Evolutionary conservation across 2,797 vertebrate species (phyloP).

Genomic region (Lutjanus campechanus): DNA sequence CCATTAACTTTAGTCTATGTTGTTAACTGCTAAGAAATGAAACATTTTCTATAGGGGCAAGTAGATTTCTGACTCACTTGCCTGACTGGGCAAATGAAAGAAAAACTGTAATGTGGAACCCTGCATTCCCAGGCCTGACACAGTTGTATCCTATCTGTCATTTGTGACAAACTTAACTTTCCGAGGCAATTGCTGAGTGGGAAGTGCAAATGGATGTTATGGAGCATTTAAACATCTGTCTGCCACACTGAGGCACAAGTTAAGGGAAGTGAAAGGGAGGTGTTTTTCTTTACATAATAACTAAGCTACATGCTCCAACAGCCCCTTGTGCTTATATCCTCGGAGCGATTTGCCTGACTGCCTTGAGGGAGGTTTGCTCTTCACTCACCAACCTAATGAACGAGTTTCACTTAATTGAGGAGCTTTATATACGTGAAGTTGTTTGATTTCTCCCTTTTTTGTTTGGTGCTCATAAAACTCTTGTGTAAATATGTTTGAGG

Average conservation of each 20-base stretch:
- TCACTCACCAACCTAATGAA: conserved; percentile 24
- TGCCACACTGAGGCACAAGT: conserved; percentile 11
- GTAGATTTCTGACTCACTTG: too few species aligned
- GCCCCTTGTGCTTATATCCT: conserved; percentile 41
- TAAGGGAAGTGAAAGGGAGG: conserved; percentile 38
- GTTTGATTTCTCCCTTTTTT: conserved; percentile 12
- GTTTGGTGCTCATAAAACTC: not conserved
- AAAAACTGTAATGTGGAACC: too few species aligned
- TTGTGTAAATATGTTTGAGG: conserved; percentile 19
- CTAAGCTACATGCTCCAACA: conserved; percentile 65
- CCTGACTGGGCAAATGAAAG: too few species aligned
- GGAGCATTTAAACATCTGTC: conserved; percentile 58
- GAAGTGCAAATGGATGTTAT: conserved; percentile 36
- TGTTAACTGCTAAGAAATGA: too few species aligned
- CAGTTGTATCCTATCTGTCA: conserved; percentile 1
- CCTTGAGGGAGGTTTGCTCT: conserved; percentile 25
- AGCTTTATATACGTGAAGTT: conserved; percentile 9
- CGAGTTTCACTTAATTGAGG: conserved; percentile 7
- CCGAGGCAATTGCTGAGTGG: not conserved
- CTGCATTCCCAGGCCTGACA: not conserved
- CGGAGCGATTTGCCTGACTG: conserved; percentile 16
- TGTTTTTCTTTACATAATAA: conserved; percentile 34
- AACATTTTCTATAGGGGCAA: too few species aligned
- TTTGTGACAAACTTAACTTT: not conserved
- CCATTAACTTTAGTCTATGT: too few species aligned